Percentiles rank a stretch among this genome's conserved stretches.
phyloP scores from a whole-genome alignment of 1,140 invertebrate genomes.

The Paramacrobiotus metropolitanus region DNA sequence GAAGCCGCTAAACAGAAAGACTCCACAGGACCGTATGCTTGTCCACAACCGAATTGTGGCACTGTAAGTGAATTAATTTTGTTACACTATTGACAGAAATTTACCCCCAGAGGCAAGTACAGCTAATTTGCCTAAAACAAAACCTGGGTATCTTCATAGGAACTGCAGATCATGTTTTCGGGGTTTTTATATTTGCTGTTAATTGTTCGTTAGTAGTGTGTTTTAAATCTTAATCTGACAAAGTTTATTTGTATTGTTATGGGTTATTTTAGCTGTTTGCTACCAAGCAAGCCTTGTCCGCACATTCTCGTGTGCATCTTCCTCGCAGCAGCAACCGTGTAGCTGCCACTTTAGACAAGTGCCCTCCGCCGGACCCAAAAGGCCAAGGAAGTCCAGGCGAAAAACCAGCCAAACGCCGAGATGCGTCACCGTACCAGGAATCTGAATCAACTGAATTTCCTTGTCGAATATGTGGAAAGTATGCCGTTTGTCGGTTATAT shows the following conservation, averaged over 20 bases:
- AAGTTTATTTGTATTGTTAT: too few relatives aligned
- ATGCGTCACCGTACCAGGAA: too few relatives aligned
- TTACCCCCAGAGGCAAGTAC: too few relatives aligned
- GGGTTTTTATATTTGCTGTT: neutral
- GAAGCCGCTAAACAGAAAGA: slow-evolving; percentile 7
- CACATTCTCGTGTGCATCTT: neutral
- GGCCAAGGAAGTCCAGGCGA: too few relatives aligned
- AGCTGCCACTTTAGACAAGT: slow-evolving; percentile 46
- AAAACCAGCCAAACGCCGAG: slow-evolving; percentile 8
- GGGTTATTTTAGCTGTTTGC: neutral
- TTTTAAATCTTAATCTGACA: too few relatives aligned
- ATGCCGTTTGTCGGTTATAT: too few relatives aligned
- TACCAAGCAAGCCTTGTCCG: neutral
- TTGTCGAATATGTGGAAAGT: slow-evolving; percentile 94
- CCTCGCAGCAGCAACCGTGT: slow-evolving; percentile 7
- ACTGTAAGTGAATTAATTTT: neutral
- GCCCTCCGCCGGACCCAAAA: slow-evolving; percentile 47
- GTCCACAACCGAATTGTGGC: neutral
- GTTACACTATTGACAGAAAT: too few relatives aligned
- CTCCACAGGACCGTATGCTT: neutral
- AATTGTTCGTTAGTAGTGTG: too few relatives aligned
- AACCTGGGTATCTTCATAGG: too few relatives aligned
- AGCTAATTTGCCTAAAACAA: too few relatives aligned
- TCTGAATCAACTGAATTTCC: slow-evolving; percentile 35
- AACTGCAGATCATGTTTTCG: too few relatives aligned